Percentiles rank a stretch among this genome's conserved stretches.
Conservation (phyloP, 1,140 invertebrate genomes). For the Philotrypesis tridentata region DNA sequence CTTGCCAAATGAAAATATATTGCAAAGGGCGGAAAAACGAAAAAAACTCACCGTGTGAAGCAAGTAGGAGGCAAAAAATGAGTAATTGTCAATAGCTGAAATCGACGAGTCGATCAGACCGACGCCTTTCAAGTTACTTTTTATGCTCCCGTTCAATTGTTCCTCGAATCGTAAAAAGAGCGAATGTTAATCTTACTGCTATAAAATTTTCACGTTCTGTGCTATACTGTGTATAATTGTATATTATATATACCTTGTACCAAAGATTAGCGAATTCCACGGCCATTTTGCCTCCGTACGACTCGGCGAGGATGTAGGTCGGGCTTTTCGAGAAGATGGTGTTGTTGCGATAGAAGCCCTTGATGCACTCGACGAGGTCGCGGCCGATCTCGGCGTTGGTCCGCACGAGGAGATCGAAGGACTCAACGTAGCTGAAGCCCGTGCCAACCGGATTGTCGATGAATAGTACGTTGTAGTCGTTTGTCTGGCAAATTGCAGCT, state of each 20-base stretch:
- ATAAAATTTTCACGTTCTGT: background rate
- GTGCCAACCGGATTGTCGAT: constrained; percentile 92
- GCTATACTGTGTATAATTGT: background rate
- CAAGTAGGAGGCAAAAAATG: constrained; percentile 86
- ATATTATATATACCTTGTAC: constrained; percentile 72
- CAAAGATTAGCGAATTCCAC: constrained; percentile 82
- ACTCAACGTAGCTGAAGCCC: constrained; percentile 88
- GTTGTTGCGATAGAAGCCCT: constrained; percentile 77
- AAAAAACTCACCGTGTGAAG: constrained; percentile 76
- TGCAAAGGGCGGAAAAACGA: too few species aligned
- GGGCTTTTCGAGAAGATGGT: constrained; percentile 81
- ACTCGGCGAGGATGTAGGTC: constrained; percentile 88
- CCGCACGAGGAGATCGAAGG: constrained; percentile 73
- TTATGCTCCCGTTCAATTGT: constrained; percentile 77
- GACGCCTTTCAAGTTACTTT: constrained; percentile 84
- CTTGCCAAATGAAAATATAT: too few species aligned
- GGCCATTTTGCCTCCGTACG: constrained; percentile 93
- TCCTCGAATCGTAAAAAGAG: constrained; percentile 67
- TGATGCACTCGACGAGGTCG: constrained; percentile 85
- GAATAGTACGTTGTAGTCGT: constrained; percentile 86
- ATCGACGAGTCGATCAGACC: constrained; percentile 91
- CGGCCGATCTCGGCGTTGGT: constrained; percentile 83
- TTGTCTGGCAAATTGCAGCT: constrained; percentile 74
- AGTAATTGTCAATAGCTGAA: constrained; percentile 85
- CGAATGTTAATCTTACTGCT: background rate